These are phyloP conservation scores for Acrobasis suavella DNA, from an alignment of 2,888 invertebrate species.

Conservation along the genomic window DNA sequence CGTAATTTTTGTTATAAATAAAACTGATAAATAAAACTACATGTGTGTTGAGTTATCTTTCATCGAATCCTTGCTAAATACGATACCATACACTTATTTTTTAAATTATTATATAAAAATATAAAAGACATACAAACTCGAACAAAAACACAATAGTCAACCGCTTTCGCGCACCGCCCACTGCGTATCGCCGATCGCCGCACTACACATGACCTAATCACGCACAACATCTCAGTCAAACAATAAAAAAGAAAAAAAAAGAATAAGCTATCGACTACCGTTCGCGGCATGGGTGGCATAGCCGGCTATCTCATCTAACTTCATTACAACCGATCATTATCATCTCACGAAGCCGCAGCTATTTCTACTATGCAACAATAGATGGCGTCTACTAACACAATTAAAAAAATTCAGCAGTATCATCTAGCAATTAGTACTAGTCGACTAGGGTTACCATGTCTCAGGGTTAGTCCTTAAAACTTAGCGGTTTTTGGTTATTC, in stretches of 20 bases:
- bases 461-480: no score
- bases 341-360: conserved; percentile 69
- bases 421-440: conserved; percentile 72
- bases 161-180: conserved; percentile 18
- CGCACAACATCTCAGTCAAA: conserved; percentile 53
- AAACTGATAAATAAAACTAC: no score
- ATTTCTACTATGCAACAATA: conserved; percentile 80
- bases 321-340: conserved; percentile 78
- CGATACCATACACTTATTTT: no score
- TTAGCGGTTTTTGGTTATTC: no score
- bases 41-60: no score
- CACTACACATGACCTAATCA: conserved; percentile 22
- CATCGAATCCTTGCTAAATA: no score
- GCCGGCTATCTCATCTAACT: conserved; percentile 64
- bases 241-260: conserved; percentile 54
- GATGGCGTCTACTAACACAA: conserved; percentile 71
- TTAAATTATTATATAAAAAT: no score
- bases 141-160: neutral
- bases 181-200: conserved; percentile 18
- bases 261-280: conserved; percentile 66
- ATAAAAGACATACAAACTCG: no score
- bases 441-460: neutral
- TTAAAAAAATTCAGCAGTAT: conserved; percentile 69
- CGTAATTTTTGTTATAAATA: no score
- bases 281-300: conserved; percentile 62